Percentiles rank a stretch among this genome's conserved stretches.
These are phyloP conservation scores for Nycteola revayana DNA, from an alignment of 2,888 invertebrate genomes.

Conservation along the genomic window DNA sequence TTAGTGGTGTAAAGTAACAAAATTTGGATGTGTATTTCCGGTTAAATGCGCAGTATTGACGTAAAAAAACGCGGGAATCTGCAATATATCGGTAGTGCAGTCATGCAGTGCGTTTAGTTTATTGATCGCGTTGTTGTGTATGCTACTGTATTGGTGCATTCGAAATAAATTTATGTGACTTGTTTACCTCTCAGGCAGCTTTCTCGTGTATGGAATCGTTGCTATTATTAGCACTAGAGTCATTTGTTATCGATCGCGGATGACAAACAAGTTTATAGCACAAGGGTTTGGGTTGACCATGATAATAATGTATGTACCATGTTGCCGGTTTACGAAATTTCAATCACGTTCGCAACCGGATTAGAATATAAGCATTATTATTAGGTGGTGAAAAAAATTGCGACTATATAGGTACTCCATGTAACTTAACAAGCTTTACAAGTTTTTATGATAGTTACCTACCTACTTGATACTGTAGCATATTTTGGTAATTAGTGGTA, in stretches of 20 bases:
- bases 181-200: slow-evolving; percentile 57
- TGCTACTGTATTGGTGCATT: slow-evolving; percentile 52
- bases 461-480: slow-evolving; percentile 18
- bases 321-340: slow-evolving; percentile 28
- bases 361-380: slow-evolving; percentile 35
- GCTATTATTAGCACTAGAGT: slow-evolving; percentile 43
- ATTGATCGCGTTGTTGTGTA: slow-evolving; percentile 68
- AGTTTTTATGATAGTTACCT: slow-evolving; percentile 55
- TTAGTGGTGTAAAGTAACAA: slow-evolving; percentile 12
- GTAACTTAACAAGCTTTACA: slow-evolving; percentile 57
- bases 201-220: slow-evolving; percentile 39
- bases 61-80: slow-evolving; percentile 60
- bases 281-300: slow-evolving; percentile 10
- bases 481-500: slow-evolving; percentile 28
- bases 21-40: slow-evolving; percentile 16
- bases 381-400: slow-evolving; percentile 33
- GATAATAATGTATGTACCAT: slow-evolving; percentile 21
- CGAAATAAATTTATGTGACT: slow-evolving; percentile 51
- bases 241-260: slow-evolving; percentile 44
- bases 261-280: slow-evolving; percentile 19
- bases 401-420: slow-evolving; percentile 55
- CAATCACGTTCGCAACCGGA: slow-evolving; percentile 42
- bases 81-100: slow-evolving; percentile 33
- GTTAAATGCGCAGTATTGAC: slow-evolving; percentile 31
- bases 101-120: slow-evolving; percentile 46